Evolutionary conservation across 2,888 invertebrate species (phyloP).

Genomic region (Malthinus flaveolus): DNA sequence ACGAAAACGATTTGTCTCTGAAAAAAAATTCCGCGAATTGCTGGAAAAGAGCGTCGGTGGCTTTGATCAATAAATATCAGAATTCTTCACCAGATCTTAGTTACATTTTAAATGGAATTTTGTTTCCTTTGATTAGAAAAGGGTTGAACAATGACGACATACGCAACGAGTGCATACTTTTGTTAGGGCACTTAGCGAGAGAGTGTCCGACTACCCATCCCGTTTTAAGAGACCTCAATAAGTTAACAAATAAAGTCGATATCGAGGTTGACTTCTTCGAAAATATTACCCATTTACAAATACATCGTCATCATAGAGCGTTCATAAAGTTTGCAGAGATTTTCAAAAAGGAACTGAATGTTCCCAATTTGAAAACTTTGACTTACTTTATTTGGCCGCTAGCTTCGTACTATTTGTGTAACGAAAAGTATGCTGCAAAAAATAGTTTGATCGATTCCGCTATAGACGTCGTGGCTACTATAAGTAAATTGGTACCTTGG

Average conservation of each 20-base stretch:
- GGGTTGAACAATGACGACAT: slow-evolving; percentile 75
- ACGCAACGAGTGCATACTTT: slow-evolving; percentile 76
- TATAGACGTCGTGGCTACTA: slow-evolving; percentile 76
- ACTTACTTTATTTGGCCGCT: slow-evolving; percentile 86
- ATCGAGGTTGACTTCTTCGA: slow-evolving; percentile 92
- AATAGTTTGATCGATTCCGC: slow-evolving; percentile 84
- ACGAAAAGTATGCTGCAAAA: slow-evolving; percentile 74
- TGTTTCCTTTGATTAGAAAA: slow-evolving; percentile 72
- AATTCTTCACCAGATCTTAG: slow-evolving; percentile 61
- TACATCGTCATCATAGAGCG: slow-evolving; percentile 84
- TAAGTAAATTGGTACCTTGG: slow-evolving; percentile 85
- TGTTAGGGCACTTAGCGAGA: slow-evolving; percentile 76
- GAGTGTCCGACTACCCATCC: slow-evolving; percentile 73
- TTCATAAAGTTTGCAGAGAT: slow-evolving; percentile 73
- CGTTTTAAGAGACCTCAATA: slow-evolving; percentile 71
- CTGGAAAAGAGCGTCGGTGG: slow-evolving; percentile 69
- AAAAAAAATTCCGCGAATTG: slow-evolving; percentile 77
- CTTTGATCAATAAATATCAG: slow-evolving; percentile 62
- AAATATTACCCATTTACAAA: slow-evolving; percentile 86
- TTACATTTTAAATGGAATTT: slow-evolving; percentile 71
- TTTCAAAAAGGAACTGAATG: slow-evolving; percentile 63
- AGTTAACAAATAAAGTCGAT: slow-evolving; percentile 70
- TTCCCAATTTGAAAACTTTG: slow-evolving; percentile 70
- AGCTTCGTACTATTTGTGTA: slow-evolving; percentile 77
- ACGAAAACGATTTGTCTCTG: slow-evolving; percentile 82